These are phyloP conservation scores for Ornithoptera alexandrae DNA, from an alignment of 2,888 invertebrate species.

Conservation along the genomic window DNA sequence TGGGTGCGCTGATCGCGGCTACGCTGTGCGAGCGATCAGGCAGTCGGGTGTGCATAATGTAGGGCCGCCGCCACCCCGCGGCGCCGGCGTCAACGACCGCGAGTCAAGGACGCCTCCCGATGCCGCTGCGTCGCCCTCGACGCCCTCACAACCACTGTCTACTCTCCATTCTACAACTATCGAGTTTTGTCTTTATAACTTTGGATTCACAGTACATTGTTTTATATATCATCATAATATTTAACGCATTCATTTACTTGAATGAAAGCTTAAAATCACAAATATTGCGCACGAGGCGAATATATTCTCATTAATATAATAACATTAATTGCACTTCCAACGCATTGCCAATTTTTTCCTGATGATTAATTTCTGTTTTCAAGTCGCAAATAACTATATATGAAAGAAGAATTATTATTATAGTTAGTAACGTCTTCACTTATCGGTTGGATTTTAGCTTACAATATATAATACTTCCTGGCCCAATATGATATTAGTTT, in stretches of 20 bases:
- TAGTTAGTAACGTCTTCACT: no score
- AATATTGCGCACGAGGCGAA: no score
- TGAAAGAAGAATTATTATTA: no score
- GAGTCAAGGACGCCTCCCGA: conserved; percentile 61
- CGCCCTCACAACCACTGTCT: conserved; percentile 23
- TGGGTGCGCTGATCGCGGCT: conserved; percentile 6
- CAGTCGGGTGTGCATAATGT: conserved; percentile 66
- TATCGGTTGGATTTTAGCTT: no score
- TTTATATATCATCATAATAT: background rate
- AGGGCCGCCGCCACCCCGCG: conserved; percentile 55
- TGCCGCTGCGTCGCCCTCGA: conserved; percentile 44
- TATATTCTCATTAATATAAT: no score
- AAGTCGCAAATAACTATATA: no score
- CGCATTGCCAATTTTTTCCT: no score
- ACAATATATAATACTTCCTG: no score
- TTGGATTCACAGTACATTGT: background rate
- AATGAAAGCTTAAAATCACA: background rate
- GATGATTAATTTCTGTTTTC: no score
- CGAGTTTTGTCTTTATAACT: background rate
- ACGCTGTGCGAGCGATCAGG: conserved; percentile 33
- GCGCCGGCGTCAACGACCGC: conserved; percentile 69
- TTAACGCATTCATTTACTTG: background rate
- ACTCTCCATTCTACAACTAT: conserved; percentile 15
- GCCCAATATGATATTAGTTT: no score
- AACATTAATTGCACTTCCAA: no score